Evolutionary conservation across 2,113 vertebrate genomes (phyloP), one percentile per base, ranked within the genome.

Genomic region (Atrichornis clamosus): DNA sequence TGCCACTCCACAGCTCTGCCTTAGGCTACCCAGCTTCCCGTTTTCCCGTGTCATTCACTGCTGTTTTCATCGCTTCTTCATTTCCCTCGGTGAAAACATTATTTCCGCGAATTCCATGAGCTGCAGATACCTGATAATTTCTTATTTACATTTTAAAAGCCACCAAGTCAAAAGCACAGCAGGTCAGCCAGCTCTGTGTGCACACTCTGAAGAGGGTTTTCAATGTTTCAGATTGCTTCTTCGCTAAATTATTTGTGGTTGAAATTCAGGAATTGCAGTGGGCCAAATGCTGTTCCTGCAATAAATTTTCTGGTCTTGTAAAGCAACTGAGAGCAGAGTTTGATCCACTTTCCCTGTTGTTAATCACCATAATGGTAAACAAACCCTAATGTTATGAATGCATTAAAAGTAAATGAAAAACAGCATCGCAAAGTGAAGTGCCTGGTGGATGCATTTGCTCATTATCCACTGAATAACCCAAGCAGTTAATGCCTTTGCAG

Each of bases 401-500:
- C 65, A 90, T 84, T 87, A 89, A 81, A 87, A 96, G 75, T 84
- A 93, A 96, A 55, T 96, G 90, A 94, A 88, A 89, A 96, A 75
- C 26, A 63, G n/a, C 59, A 16, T 27, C 78, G 93, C 75, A 68
- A 72, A 89, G 82, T 68, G 47, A 97, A 96, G 91, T 58, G 86
- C 70, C 5, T 49, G 65, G 89, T 88, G 92, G 84, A 86, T 95
- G 96, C 83, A n/a, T 96, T 92, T 44, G 75, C 95, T 94, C 93
- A 93, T 96, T 95, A 88, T 59, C 50, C 84, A 77, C 76, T 86
- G 91, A 95, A 93, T 88, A 96, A 95, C 79, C 52, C 89, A 52
- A 96, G 96, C 92, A 97, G 85, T 97, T 97, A 97, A 91, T 16
- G 63, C 89, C 80, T 90, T 46, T 94, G 84, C 95, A 92, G 93